Base-by-base conservation (phyloP, 2,797 vertebrate genomes). In the Salmo trutta region DNA sequence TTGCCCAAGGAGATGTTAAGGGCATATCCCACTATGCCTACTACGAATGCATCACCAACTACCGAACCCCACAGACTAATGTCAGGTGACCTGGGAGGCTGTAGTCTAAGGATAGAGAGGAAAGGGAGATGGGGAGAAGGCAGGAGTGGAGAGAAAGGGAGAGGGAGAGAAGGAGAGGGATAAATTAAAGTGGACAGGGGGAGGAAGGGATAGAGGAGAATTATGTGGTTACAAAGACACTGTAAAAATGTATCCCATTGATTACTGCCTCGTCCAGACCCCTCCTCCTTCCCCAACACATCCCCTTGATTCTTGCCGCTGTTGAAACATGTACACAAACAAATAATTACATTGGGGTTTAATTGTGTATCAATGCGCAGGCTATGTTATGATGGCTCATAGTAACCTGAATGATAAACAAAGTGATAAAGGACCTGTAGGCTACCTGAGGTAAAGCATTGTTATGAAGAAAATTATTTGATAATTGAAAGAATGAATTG, bases 1-100 rank as follows among this genome's bases (percentile, higher is more conserved):
- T 98, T 98, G 69, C 96, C 96, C 77, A 99, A 85, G 0, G 97
- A 99, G 88, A 98, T 97, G 86, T 90, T 96, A 75, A 99, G 96
- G 90, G 96, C 96, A 0, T 96, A 99, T 72, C 95, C 94, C 19
- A 99, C 97, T 36, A 99, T 94, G 0, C 96, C 96, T 0, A 99
- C 88, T 54, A 97, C 94, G 5, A 99, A 97, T 29, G 97, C 96
- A 0, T 96, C 96, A 10, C 96, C 96, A 0, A 89, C 79, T 16
- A 98, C 77, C 8, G 86, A 29, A 5, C 88, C 76, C 53, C 98
- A 97, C 62, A 96, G 84, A 51, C 69, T 77, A 56, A 76, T 0
- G 0, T 91, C 90, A 66, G 97, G 97, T 72, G 24, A 83, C 67
- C 69, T 73, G 0, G 97, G 97, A 0, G 95, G 79, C 29, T 93